Percentiles rank a stretch among this genome's conserved stretches.
Conservation (phyloP, 2,113 vertebrate genomes). For the Phoenicopterus ruber region DNA sequence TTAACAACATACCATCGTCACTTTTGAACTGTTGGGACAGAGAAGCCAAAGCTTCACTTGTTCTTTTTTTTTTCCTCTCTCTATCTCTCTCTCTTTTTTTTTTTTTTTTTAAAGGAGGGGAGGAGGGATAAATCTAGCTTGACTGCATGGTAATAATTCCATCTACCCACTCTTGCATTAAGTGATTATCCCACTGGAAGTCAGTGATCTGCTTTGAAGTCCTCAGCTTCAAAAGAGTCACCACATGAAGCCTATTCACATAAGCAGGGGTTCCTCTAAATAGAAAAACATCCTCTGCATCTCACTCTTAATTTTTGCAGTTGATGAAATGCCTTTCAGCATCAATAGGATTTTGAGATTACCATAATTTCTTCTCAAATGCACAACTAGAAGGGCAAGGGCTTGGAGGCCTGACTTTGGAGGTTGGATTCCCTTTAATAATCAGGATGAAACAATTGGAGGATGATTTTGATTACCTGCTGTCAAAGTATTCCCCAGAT, state of each 20-base stretch:
- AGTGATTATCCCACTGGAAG: conserved; percentile 69
- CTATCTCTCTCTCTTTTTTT: not conserved
- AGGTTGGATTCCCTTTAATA: conserved; percentile 44
- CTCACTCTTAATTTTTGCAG: conserved; percentile 65
- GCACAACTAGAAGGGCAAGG: conserved; percentile 40
- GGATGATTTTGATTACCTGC: conserved; percentile 42
- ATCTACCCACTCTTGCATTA: conserved; percentile 65
- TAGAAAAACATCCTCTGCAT: conserved; percentile 55
- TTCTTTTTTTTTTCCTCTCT: not conserved
- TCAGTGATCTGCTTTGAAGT: conserved; percentile 72
- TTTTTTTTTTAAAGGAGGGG: too few species aligned
- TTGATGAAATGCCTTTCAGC: conserved; percentile 67
- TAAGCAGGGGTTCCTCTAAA: conserved; percentile 63
- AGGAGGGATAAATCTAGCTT: conserved; percentile 46
- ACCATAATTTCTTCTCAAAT: conserved; percentile 65
- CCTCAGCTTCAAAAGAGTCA: conserved; percentile 66
- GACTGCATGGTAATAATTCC: conserved; percentile 66
- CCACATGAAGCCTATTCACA: conserved; percentile 61
- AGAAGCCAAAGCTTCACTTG: conserved; percentile 2
- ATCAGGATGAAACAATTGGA: conserved; percentile 45
- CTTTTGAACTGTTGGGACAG: not conserved
- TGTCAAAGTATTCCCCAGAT: conserved; percentile 23
- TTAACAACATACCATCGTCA: not conserved
- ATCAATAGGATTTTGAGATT: conserved; percentile 73
- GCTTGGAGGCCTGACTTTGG: conserved; percentile 21